Percentiles rank a stretch among this genome's conserved stretches.
Conservation (phyloP, 2,888 invertebrate genomes). For the Tetheella fluctuosa region DNA sequence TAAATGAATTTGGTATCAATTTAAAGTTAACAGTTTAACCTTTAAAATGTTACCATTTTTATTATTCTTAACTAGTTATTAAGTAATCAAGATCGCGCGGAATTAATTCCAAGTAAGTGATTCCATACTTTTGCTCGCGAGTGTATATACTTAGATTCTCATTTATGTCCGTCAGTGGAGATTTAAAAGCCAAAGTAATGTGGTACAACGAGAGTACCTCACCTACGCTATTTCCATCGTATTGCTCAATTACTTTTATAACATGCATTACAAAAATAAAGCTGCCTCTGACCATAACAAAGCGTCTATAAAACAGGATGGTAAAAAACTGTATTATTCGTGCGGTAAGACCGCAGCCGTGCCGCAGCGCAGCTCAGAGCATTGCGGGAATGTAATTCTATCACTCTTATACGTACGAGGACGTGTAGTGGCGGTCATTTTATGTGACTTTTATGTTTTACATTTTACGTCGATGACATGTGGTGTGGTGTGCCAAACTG, state of each 20-base stretch:
- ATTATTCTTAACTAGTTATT: too few species aligned
- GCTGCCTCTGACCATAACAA: neutral
- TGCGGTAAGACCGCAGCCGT: neutral
- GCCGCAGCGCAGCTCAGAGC: too few species aligned
- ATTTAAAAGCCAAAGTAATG: neutral
- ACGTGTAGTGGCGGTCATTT: constrained; percentile 4
- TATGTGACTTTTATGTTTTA: constrained; percentile 9
- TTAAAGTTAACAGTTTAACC: too few species aligned
- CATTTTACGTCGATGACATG: constrained; percentile 10
- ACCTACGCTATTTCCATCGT: neutral
- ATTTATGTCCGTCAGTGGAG: neutral
- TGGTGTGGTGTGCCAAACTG: too few species aligned
- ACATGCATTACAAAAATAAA: neutral
- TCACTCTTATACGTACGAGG: neutral
- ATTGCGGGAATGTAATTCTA: constrained; percentile 12
- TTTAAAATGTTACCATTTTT: too few species aligned
- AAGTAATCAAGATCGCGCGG: too few species aligned
- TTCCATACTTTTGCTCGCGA: too few species aligned
- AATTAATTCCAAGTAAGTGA: too few species aligned
- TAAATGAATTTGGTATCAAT: too few species aligned
- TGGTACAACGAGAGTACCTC: neutral
- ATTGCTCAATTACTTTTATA: neutral
- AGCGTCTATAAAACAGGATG: neutral
- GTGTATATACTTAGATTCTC: neutral
- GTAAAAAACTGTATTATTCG: neutral